phyloP scores from a whole-genome alignment of 1,140 invertebrate genomes.

The Diprion similis region DNA sequence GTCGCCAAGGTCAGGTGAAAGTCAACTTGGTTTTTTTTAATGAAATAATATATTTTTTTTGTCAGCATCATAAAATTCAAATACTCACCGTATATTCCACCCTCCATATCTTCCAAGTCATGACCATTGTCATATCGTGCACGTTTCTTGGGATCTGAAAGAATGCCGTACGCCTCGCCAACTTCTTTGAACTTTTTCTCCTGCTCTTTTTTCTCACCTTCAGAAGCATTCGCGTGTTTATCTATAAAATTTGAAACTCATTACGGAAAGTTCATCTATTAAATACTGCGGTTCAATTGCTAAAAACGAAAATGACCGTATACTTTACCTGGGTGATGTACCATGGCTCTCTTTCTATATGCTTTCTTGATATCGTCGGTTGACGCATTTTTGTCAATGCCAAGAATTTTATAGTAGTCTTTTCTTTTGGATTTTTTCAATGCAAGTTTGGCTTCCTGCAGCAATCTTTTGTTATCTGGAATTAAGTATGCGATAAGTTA shows the following conservation, averaged over 20 bases:
- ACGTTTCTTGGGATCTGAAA: slow-evolving; percentile 93
- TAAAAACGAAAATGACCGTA: neutral
- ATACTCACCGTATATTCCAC: slow-evolving; percentile 51
- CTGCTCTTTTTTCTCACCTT: slow-evolving; percentile 85
- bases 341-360: slow-evolving; percentile 89
- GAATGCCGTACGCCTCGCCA: slow-evolving; percentile 94
- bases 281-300: neutral
- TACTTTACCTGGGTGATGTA: slow-evolving; percentile 80
- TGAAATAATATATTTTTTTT: too few relatives aligned
- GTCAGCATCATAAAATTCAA: neutral
- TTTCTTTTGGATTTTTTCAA: slow-evolving; percentile 93
- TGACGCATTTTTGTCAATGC: slow-evolving; percentile 82
- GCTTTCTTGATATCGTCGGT: slow-evolving; percentile 97
- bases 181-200: slow-evolving; percentile 97
- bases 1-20: too few relatives aligned
- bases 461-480: slow-evolving; percentile 73
- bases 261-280: neutral
- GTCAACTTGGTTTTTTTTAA: too few relatives aligned
- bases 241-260: slow-evolving; percentile 62
- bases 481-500: slow-evolving; percentile 10
- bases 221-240: slow-evolving; percentile 86
- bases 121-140: slow-evolving; percentile 92
- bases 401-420: slow-evolving; percentile 97
- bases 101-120: slow-evolving; percentile 79
- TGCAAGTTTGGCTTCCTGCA: slow-evolving; percentile 87